phyloP scores from a whole-genome alignment of 2,888 invertebrate species.

The Taphrorychus bicolor region DNA sequence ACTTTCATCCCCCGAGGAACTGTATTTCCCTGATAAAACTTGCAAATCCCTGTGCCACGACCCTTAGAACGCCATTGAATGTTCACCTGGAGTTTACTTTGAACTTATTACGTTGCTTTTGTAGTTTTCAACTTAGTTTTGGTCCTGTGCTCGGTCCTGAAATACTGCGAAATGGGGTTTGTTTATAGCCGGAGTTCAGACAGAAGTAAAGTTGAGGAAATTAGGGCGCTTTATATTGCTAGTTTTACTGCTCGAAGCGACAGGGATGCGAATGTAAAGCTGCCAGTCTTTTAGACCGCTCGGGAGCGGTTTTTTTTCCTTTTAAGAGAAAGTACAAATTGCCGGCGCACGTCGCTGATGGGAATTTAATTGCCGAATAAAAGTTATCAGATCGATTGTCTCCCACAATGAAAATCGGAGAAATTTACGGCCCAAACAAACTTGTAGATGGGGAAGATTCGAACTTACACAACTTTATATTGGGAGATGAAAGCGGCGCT shows the following conservation, averaged over 20 bases:
- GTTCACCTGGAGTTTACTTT: slow-evolving; percentile 39
- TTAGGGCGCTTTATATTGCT: slow-evolving; percentile 1
- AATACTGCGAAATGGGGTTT: slow-evolving; percentile 25
- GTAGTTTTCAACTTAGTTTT: slow-evolving; percentile 36
- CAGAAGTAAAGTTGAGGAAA: slow-evolving; percentile 1
- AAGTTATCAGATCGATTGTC: slow-evolving; percentile 33
- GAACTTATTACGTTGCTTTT: slow-evolving; percentile 34
- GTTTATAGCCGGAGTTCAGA: slow-evolving; percentile 15
- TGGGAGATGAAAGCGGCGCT: slow-evolving; percentile 22
- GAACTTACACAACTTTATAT: slow-evolving; percentile 35
- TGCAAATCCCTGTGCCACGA: slow-evolving; percentile 31
- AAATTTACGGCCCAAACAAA: slow-evolving; percentile 37
- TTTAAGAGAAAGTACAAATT: not conserved
- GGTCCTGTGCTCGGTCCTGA: slow-evolving; percentile 17
- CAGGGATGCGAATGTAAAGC: not conserved
- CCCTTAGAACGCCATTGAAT: slow-evolving; percentile 37
- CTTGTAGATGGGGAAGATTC: slow-evolving; percentile 37
- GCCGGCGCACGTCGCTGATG: slow-evolving; percentile 10
- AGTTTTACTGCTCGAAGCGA: not conserved
- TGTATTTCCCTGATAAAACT: slow-evolving; percentile 29
- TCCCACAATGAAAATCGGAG: slow-evolving; percentile 25
- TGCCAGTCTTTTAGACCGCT: not conserved
- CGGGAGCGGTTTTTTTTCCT: not conserved
- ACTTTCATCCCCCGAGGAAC: slow-evolving; percentile 19
- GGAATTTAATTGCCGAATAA: slow-evolving; percentile 35